Evolutionary conservation across 2,888 invertebrate species (phyloP).

Genomic region (Chironomus riparius): DNA sequence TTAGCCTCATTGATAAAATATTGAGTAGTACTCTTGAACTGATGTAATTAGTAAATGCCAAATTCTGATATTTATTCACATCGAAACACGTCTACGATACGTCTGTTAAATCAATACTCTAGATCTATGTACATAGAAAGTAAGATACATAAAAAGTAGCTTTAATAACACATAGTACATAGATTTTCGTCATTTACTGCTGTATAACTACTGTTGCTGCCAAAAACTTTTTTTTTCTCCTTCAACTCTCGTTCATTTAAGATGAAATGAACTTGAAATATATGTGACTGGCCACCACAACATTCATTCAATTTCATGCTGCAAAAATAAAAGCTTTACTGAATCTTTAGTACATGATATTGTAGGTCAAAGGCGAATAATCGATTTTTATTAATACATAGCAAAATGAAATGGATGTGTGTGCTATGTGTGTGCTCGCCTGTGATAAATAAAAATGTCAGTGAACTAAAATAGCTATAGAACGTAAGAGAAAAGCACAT

Average conservation of each 20-base stretch:
- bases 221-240: background rate
- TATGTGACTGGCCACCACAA: background rate
- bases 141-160: no score
- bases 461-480: conserved; percentile 18
- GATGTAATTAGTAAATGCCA: no score
- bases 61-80: no score
- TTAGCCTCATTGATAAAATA: no score
- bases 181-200: no score
- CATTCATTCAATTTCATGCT: background rate
- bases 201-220: no score
- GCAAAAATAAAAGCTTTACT: background rate
- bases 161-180: no score
- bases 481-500: conserved; percentile 4
- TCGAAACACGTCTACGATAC: no score
- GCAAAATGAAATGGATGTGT: background rate
- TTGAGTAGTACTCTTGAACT: no score
- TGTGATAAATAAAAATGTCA: conserved; percentile 20
- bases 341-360: conserved; percentile 15
- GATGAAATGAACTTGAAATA: conserved; percentile 24
- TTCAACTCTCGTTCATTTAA: background rate
- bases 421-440: background rate
- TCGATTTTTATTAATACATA: conserved; percentile 27
- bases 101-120: no score
- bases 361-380: conserved; percentile 27
- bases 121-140: no score